Base-by-base conservation (phyloP, 2,797 vertebrate genomes). In the Epinephelus awoara region DNA sequence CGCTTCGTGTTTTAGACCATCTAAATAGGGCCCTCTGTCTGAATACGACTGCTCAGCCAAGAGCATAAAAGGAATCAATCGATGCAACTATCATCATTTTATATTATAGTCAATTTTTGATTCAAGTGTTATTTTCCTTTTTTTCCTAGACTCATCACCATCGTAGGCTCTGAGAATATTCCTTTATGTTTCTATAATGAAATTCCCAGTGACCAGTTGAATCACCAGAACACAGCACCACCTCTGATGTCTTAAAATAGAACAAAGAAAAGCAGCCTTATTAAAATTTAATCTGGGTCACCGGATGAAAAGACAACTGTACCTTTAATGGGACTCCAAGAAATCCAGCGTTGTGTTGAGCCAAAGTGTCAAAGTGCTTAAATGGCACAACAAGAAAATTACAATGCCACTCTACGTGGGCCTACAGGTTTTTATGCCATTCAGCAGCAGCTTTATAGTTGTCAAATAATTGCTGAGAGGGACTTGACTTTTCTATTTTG, bases 401-500 rank as follows among this genome's bases (percentile, higher is more conserved):
- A 74, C 67, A 66, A 64, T 71, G 67, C 58, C 64, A 59, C 49
- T 84, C 59, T 50, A 51, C 62, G 18, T 65, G 9, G 25, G 40
- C 72, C 79, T 73, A 52, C 55, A 73, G 67, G 54, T 86, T 84
- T 42, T 63, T 52, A 58, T 65, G 50, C 52, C 64, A 59, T 87
- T 88, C 76, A 70, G 5, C 13, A 56, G 79, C 40, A 76, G 72
- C 70, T 77, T 82, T 83, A 50, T 62, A 71, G 64, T 72, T 74
- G 87, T 87, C 71, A 79, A 78, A 82, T 86, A 80, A 86, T 77
- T 85, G 79, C 83, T 78, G 54, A 83, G 50, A 79, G 77, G 72
- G 72, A 89, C 86, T 86, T 79, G 73, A 88, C 87, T 88, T 89
- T 90, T 82, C 76, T 80, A 64, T 81, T 88, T 88, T 89, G 67